Base-by-base conservation (phyloP, 1,140 invertebrate genomes). In the Drosophila saltans region DNA sequence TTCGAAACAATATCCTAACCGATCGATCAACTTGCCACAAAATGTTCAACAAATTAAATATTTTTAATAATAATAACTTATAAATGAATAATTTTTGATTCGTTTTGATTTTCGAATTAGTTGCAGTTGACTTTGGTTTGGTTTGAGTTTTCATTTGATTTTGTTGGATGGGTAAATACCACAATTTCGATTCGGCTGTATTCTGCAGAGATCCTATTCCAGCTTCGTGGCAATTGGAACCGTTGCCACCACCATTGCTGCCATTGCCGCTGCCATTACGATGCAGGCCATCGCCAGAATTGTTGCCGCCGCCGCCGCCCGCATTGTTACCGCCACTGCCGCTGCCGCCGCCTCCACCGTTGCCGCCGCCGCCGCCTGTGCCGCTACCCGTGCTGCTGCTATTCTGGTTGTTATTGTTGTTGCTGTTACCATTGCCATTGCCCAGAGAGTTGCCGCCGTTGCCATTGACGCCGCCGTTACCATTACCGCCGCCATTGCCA, bases 151-250 rank as follows among this genome's bases (percentile, higher is more conserved):
- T 58, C 94, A 94, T 48, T 94, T 95, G 55, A 94, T 93, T 16
- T 95, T 77, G 94, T 94, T 36, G 95, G 95, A 78, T 95, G 96
- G 66, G 95, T 96, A 91, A 80, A 82, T 92, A 93, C 95, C 95
- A 96, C 60, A 95, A 91, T 91, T 96, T 96, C 78, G 93, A 93
- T 82, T 94, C 94, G 78, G 82, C 90, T 57, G 90, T 76, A 66
- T 93, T 91, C 65, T 93, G 89, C 86, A 93, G 90, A 75, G 93
- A 92, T 75, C 89, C 91, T 56, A 75, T 85, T 57, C 85, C 91
- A 80, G 78, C 75, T 72, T 82, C 91, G 71, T 75, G 91, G 82
- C 69, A 93, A 64, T 75, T 77, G 79, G 79, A 80, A 60, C 75
- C 70, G 67, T 74, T 78, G 59, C 75, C 68, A 57, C 58, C 41